Evolutionary conservation across 1,140 invertebrate species (phyloP), one percentile per base, ranked within the genome.

Genomic region (Psix sp.): DNA sequence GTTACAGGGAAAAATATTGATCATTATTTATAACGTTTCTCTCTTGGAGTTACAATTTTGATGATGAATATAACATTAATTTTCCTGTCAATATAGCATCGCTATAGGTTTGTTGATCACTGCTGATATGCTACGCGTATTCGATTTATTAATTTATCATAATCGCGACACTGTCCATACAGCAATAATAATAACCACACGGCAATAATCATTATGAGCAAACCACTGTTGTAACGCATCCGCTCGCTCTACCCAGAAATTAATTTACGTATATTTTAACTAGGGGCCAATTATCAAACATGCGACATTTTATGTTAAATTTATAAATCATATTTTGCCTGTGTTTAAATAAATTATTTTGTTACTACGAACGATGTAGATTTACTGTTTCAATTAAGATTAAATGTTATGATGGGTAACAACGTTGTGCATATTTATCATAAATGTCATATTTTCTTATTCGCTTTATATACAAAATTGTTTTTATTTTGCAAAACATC

Each of bases 141-240:
- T 73, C 68, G 60, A 73, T 73, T 73, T 46, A 73, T 73, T 73
- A 73, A 73, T 73, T 73, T 73, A 73, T 73, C 54, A 73, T 73
- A 65, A 73, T 73, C 70, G 70, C 52, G 60, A 73, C 68, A 73
- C 59, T 73, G 68, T 65, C 59, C 59, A 54, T 57, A 73, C 54
- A 65, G 68, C 43, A 60, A 65, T 73, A 73, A 73, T 73, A 73
- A 73, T 73, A 72, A 65, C 59, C 59, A 65, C 60, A 40, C 52
- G 59, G 68, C 60, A 65, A 73, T 73, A 73, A 73, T 73, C 59
- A 72, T 72, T 72, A 65, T 57, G 60, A 73, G 24, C 68, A 60
- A 40, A 54, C 49, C 51, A 46, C 59, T 52, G 59, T 39, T 59
- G 60, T 73, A 73, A 73, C 59, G 46, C 46, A 72, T 56, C 59